These are phyloP conservation scores for Listrodromus nycthemerus DNA, from an alignment of 2,888 invertebrate genomes.

Conservation along the genomic window DNA sequence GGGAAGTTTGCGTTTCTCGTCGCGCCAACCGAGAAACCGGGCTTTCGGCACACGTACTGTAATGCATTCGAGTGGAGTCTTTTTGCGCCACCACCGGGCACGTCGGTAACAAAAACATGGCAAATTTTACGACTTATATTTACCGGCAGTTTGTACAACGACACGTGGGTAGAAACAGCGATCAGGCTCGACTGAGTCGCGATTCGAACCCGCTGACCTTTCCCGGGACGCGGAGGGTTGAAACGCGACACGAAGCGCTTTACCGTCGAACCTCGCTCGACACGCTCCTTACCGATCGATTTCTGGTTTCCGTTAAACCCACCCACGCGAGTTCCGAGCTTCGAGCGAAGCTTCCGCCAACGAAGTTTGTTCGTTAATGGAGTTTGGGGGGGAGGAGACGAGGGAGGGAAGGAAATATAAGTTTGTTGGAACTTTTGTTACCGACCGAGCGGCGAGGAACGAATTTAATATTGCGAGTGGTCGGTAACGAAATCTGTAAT, in stretches of 20 bases:
- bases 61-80: conserved; percentile 16
- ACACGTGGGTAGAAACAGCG: too few species aligned
- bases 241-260: conserved; percentile 35
- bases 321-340: conserved; percentile 49
- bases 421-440: too few species aligned
- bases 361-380: conserved; percentile 2
- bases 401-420: too few species aligned
- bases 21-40: background rate
- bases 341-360: background rate
- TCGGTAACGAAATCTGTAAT: too few species aligned
- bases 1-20: conserved; percentile 23
- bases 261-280: background rate
- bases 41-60: background rate
- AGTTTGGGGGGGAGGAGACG: too few species aligned
- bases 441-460: too few species aligned
- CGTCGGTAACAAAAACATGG: background rate
- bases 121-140: background rate
- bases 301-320: conserved; percentile 56
- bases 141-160: too few species aligned
- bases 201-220: conserved; percentile 52
- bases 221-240: background rate
- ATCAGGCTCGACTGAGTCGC: too few species aligned
- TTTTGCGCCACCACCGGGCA: background rate
- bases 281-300: conserved; percentile 67
- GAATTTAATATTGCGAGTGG: too few species aligned